Evolutionary conservation across 2,888 invertebrate genomes (phyloP).

Genomic region (Mesorhabditis spiculigera): DNA sequence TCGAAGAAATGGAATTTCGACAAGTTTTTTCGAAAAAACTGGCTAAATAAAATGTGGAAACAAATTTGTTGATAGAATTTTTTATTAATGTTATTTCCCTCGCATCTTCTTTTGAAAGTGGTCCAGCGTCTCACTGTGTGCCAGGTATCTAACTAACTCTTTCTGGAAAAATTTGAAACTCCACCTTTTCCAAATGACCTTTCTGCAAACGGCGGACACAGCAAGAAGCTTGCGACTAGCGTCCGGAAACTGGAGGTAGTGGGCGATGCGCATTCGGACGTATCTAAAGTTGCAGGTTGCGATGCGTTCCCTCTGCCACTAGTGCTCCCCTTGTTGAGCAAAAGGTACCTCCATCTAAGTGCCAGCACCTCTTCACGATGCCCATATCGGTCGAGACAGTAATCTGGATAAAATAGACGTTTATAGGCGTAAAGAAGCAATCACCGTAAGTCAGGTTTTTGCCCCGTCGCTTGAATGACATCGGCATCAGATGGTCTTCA

Average conservation of each 20-base stretch:
- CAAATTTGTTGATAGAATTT: neutral
- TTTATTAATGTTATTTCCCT: neutral
- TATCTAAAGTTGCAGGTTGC: slow-evolving; percentile 20
- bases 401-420: slow-evolving; percentile 18
- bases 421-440: neutral
- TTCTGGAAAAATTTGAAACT: neutral
- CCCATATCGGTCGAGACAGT: slow-evolving; percentile 24
- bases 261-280: slow-evolving; percentile 15
- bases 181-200: slow-evolving; percentile 18
- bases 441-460: neutral
- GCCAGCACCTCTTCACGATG: slow-evolving; percentile 7
- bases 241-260: slow-evolving; percentile 17
- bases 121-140: neutral
- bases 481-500: neutral
- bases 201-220: slow-evolving; percentile 14
- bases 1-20: too few relatives aligned
- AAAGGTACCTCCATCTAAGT: slow-evolving; percentile 13
- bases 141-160: neutral
- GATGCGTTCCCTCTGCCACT: neutral
- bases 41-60: too few relatives aligned
- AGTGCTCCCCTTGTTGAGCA: neutral
- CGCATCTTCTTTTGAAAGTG: neutral
- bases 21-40: too few relatives aligned
- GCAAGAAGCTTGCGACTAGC: slow-evolving; percentile 16
- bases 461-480: neutral